A percentile compares a stretch with the other conserved stretches of the same genome.
These are phyloP conservation scores for Thera obeliscata DNA, from an alignment of 2,888 invertebrate species.

Conservation along the genomic window DNA sequence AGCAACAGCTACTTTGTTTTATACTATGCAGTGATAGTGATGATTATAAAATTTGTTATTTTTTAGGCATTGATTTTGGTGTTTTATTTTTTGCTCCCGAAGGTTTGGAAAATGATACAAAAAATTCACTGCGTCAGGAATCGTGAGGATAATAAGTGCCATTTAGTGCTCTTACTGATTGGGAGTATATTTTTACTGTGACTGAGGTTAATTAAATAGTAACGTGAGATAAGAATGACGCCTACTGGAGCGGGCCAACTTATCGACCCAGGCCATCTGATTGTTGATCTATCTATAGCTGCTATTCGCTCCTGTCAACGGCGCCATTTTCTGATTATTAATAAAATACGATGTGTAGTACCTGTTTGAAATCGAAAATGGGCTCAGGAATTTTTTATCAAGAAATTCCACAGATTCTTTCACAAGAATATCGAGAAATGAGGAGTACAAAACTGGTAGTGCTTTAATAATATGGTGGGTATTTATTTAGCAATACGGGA, in stretches of 20 bases:
- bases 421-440: neutral
- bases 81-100: no score
- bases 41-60: no score
- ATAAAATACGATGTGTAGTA: conserved; percentile 3
- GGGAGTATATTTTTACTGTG: conserved; percentile 5
- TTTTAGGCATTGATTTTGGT: no score
- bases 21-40: no score
- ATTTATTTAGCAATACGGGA: neutral
- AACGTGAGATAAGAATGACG: conserved; percentile 72
- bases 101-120: no score
- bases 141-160: no score
- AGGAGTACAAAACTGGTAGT: neutral
- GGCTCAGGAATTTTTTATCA: neutral
- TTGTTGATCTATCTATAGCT: conserved; percentile 54
- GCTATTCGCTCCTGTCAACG: conserved; percentile 24
- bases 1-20: no score
- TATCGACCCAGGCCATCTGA: conserved; percentile 75
- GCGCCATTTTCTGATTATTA: conserved; percentile 19
- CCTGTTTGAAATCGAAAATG: neutral
- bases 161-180: neutral
- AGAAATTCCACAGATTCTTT: neutral
- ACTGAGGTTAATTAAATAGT: conserved; percentile 79
- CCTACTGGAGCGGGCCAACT: conserved; percentile 70
- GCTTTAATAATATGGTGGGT: neutral
- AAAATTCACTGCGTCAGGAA: no score